Evolutionary conservation across 2,797 vertebrate genomes (phyloP), one percentile per base, ranked within the genome.

Genomic region (Fringilla coelebs): DNA sequence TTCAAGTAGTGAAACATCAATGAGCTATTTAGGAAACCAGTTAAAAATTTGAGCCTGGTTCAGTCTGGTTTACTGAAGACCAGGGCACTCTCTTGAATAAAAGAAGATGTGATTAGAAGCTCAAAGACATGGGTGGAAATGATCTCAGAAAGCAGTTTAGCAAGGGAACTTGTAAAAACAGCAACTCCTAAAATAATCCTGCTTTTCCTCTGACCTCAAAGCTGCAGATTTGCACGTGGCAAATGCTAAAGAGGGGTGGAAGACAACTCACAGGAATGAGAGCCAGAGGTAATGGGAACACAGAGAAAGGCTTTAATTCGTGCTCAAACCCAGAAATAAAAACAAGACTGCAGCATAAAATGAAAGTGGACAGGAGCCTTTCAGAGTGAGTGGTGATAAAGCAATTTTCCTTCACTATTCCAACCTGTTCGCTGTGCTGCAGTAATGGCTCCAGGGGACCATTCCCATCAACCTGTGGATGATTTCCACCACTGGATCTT

Each of bases 321-420:
- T 13, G 19, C 51, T 79, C 45, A 87, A 85, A 82, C 3, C 13
- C 4, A 7, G 55, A 31, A 79, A 48, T 60, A 7, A 72, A 84
- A 65, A 5, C 4, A 18, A 34, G 7, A 11, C 10, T 49, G 31
- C 38, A 86, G 25, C 60, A 62, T 4, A 51, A 72, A 83, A 49
- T 32, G 38, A 45, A 21, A 26, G 26, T 17, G 6, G 3, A 28
- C 32, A 45, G 46, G 43, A 76, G 28, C 14, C 22, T 54, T 48
- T 26, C 19, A 25, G 21, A 80, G 3, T 1, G 2, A 57, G 40
- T 0, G 2, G 4, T 26, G 62, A 49, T 28, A 86, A 94, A 90
- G 3, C 31, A 36, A 8, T 32, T 76, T 70, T 21, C 61, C 22
- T 31, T 28, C 46, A 9, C 0, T 0, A 10, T 18, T 28, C 18